Evolutionary conservation across 2,797 vertebrate genomes (phyloP), one percentile per base, ranked within the genome.

Genomic region (Catamblyrhynchus diadema): DNA sequence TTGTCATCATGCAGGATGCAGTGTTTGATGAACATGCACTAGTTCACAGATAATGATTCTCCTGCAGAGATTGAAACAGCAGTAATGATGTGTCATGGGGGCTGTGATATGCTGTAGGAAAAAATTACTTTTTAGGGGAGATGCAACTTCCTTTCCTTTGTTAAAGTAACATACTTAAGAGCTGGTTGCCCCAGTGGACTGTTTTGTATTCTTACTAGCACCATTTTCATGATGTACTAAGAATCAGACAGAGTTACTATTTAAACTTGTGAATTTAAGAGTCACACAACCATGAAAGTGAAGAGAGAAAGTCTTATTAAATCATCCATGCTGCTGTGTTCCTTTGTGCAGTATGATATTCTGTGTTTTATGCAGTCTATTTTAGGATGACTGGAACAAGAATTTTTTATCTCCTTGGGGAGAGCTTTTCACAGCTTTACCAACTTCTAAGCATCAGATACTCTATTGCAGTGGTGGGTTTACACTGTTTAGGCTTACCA

Each of bases 21-120:
- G 47, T 56, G 70, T 71, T 87, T 89, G 91, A 92, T 84, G 72
- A 85, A 22, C 71, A 35, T 82, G 64, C 84, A 87, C 37, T 45
- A 61, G 74, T 82, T 96, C 79, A 92, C 75, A 87, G 66, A 94
- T 91, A 15, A 82, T 62, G 10, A 66, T 81, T 87, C 71, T 85
- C 87, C 60, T 80, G 72, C 51, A 30, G 57, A 78, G 69, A 87
- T 4, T 89, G 93, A 91, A 94, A 87, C 59, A 92, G 53, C 74
- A 82, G 71, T 80, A 87, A 91, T 75, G 59, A 94, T 59, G 66
- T 94, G 77, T 86, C 66, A 44, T 59, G 73, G 65, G 59, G 44
- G 71, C 54, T 92, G 74, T 94, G 71, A 87, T 92, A 60, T 47
- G 19, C 50, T 74, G 33, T 64, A 87, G 69, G 64, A 66, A 92